Evolutionary conservation across 2,113 vertebrate species (phyloP).

Genomic region (Pseudopodoces humilis): DNA sequence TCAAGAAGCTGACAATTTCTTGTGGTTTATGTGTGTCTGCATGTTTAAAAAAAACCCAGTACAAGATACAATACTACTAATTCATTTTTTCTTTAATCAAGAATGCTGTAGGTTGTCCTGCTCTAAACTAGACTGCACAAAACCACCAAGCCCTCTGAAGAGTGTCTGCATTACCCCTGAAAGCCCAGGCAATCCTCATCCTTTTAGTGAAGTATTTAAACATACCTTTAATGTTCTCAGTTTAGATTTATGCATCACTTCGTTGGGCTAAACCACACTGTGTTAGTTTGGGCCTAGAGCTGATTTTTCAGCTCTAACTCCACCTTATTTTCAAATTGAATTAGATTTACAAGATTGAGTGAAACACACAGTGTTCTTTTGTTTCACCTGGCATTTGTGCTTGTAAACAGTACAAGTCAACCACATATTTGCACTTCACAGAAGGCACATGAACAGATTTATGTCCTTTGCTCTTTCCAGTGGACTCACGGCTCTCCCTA

Average conservation of each 20-base stretch:
- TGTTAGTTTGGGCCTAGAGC: background rate
- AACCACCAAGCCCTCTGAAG: background rate
- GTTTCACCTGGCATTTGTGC: background rate
- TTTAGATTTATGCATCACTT: background rate
- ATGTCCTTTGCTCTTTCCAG: constrained; percentile 28
- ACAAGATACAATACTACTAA: background rate
- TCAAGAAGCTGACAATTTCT: background rate
- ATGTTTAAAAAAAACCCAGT: background rate
- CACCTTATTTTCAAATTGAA: background rate
- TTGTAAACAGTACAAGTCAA: background rate
- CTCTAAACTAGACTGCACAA: background rate
- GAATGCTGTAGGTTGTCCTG: background rate
- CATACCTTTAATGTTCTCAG: background rate
- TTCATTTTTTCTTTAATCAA: background rate
- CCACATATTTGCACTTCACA: background rate
- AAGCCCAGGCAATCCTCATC: background rate
- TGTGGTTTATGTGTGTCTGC: background rate
- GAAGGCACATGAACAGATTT: background rate
- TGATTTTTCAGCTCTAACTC: background rate
- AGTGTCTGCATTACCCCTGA: background rate
- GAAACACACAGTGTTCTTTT: background rate
- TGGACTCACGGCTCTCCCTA: constrained; percentile 57
- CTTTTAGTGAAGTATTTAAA: background rate
- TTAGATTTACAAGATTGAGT: background rate
- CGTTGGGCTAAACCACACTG: background rate